Base-by-base conservation (phyloP, 2,797 vertebrate species). In the Phyllotis vaccarum region DNA sequence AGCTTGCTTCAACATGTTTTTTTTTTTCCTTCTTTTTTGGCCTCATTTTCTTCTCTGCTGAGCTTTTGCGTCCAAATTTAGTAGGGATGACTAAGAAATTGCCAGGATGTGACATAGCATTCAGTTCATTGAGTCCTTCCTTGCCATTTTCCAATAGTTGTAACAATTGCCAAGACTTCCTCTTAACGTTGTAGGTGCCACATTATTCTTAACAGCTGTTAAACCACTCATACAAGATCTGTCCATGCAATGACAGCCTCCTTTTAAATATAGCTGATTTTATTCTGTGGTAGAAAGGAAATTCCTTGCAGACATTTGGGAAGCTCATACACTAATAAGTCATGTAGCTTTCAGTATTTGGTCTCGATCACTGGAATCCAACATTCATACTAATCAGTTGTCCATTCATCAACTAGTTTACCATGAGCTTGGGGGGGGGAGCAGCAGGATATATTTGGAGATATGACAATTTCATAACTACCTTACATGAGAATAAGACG, bases 21-120 rank as follows among this genome's bases (percentile, higher is more conserved):
- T 97, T 97, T 90, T 89, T 68, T 95, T 95, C 87, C 49, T 68
- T 94, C 95, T 81, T 93, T 94, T 97, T 90, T 93, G 91, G 92
- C 83, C 83, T 96, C 89, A 75, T 96, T 96, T 96, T 91, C 66
- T 75, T 94, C 87, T 95, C 83, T 95, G 62, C 96, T 94, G 91
- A 97, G 96, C 56, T 87, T 95, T 93, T 91, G 60, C 95, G 89
- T 96, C 97, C 96, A 97, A 81, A 98, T 97, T 95, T 98, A 97
- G 96, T 96, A 94, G 34, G 24, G 85, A 96, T 97, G 95, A 97
- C 97, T 98, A 97, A 97, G 96, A 97, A 94, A 94, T 97, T 97
- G 62, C 94, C 94, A 91, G 92, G 94, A 96, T 96, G 80, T 96
- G 94, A 96, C 93, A 95, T 95, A 97, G 89, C 80, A 68, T 83